phyloP scores from a whole-genome alignment of 2,113 vertebrate genomes.

The Paralichthys olivaceus region DNA sequence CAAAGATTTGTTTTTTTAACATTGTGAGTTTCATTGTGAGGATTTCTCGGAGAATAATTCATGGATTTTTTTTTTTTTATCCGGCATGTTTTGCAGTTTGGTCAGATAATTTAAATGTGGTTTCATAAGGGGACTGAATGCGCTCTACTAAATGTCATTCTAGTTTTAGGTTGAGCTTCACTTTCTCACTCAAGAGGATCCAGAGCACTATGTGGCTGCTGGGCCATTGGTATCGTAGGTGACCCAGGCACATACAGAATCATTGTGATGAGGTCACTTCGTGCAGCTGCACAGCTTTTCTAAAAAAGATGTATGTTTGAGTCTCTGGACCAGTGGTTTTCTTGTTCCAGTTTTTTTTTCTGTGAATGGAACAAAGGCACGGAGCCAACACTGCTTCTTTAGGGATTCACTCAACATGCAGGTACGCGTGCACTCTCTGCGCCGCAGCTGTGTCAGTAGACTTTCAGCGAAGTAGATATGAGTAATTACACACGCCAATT shows the following conservation, averaged over 20 bases:
- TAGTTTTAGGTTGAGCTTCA: background rate
- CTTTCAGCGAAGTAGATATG: conserved; percentile 22
- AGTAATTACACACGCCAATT: conserved; percentile 48
- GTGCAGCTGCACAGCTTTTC: conserved; percentile 39
- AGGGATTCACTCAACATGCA: conserved; percentile 28
- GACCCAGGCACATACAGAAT: background rate
- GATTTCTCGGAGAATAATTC: too few relatives aligned
- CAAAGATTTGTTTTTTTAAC: too few relatives aligned
- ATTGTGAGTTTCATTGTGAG: too few relatives aligned
- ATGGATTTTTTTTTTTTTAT: too few relatives aligned
- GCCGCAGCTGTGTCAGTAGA: conserved; percentile 33
- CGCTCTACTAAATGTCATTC: too few relatives aligned
- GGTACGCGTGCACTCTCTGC: background rate
- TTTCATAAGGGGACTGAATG: too few relatives aligned
- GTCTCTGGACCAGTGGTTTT: conserved; percentile 9
- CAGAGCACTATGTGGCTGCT: background rate
- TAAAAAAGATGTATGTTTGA: conserved; percentile 15
- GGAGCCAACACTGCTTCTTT: conserved; percentile 25
- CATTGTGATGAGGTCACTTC: conserved; percentile 27
- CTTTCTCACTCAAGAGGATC: background rate
- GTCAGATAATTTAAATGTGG: too few relatives aligned
- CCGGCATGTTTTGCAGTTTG: too few relatives aligned
- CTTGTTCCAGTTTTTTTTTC: background rate
- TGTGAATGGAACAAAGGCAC: conserved; percentile 30
- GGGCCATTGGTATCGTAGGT: background rate